Base-by-base conservation (phyloP, 2,113 vertebrate genomes). In the Onychostruthus taczanowskii region DNA sequence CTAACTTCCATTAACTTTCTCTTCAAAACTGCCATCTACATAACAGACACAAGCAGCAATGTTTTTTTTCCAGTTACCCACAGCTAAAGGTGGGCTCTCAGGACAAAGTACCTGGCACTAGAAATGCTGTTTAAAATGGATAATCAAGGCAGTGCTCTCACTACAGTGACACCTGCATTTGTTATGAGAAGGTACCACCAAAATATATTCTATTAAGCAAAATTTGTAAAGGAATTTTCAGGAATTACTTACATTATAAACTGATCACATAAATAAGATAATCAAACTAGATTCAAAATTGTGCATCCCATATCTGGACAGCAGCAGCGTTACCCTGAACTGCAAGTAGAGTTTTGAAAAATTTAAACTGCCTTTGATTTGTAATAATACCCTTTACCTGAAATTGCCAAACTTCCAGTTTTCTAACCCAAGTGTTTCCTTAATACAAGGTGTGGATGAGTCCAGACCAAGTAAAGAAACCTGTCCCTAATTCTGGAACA, bases 401-500 rank as follows among this genome's bases (percentile, higher is more conserved):
- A 78, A 94, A 72, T 33, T 0, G 0, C 30, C 55, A 39, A 50
- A 66, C 22, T 61, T 52, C 8, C 47, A 23, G 33, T 92, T 90
- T 90, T 74, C 87, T 81, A 86, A 80, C 37, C 9, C 18, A 59
- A 77, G 56, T 8, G 27, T 46, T 93, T 91, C 83, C 86, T 91
- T 83, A 90, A 67, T 58, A 77, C n/a, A 94, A 92, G 85, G 81
- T 92, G 59, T 61, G 74, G 72, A 74, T 10, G 47, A 89, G n/a
- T 11, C 26, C 72, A 89, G 74, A 82, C 37, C 41, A 76, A 94
- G 79, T 50, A 1, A 89, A 95, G 95, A 94, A 93, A 77, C 84
- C 83, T 92, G 92, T 81, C 92, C 93, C 85, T 94, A 94, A 97
- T 94, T 95, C 87, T 93, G 91, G 96, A 95, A 91, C 50, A 61